Evolutionary conservation across 1,140 invertebrate genomes (phyloP), one percentile per base, ranked within the genome.

Genomic region (Brevipalpus yothersi): DNA sequence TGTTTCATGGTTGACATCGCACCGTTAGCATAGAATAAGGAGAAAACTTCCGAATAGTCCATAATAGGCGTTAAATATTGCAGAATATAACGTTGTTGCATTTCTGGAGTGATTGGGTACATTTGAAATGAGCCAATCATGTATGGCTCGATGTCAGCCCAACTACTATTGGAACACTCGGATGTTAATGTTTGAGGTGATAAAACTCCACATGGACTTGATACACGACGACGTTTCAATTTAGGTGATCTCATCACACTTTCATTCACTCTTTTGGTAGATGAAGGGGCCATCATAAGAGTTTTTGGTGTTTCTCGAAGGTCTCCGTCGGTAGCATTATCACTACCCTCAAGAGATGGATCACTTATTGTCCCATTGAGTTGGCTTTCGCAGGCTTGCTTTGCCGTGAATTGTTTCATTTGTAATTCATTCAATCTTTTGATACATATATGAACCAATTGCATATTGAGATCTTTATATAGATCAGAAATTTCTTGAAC

Each of bases 11-110:
- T 73, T 39, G 85, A 81, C 42, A 96, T 72, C 0, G 89, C 85
- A 71, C 86, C 86, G 66, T 90, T 80, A 68, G 92, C 90, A 71
- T 94, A 92, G 19, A 90, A 84, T 69, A 86, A 82, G 59, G 82
- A 81, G 10, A 97, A 76, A 67, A 92, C 84, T 75, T 95, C 92
- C 73, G 96, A 92, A 72, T 96, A 96, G 69, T 95, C 91, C 21
- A 90, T 92, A 77, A 94, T 83, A 0, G 90, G 85, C 11, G 86
- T 86, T 1, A 97, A 73, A 72, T 94, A 96, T 64, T 88, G 78
- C 15, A 94, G 70, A 67, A 95, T 92, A 9, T 95, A 77, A 71
- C 93, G 82, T 70, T 94, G 88, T 68, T 82, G 80, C 17, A 89
- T 92, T 4, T 83, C 81, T 41, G 81, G 71, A 13, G 82, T 88